phyloP scores from a whole-genome alignment of 1,140 invertebrate species.

The Conus ventricosus region DNA sequence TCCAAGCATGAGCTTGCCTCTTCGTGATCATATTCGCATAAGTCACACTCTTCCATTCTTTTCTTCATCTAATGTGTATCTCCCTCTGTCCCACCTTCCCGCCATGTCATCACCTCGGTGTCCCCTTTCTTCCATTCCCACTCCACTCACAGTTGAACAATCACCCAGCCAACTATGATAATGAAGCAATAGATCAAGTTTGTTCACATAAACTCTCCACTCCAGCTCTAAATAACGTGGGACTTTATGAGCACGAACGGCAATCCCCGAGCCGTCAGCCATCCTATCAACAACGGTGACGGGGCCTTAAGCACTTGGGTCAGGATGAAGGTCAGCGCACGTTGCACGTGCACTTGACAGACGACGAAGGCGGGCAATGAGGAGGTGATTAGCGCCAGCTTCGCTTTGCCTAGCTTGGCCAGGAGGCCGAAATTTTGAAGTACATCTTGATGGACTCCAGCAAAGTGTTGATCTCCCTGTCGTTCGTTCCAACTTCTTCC shows the following conservation, averaged over 20 bases:
- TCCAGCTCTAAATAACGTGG: no score
- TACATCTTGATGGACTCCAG: slow-evolving; percentile 20
- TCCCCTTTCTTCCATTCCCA: no score
- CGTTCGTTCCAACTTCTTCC: background rate
- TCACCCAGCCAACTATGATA: no score
- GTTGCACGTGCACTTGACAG: slow-evolving; percentile 15
- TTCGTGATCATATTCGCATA: no score
- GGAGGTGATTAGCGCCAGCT: slow-evolving; percentile 27
- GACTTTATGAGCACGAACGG: background rate
- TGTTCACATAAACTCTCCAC: background rate
- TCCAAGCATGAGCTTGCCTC: no score
- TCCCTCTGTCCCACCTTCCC: no score
- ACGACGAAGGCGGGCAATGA: slow-evolving; percentile 9
- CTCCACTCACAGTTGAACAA: no score
- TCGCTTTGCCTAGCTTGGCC: slow-evolving; percentile 17
- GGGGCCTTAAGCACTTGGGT: slow-evolving; percentile 6
- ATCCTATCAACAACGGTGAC: background rate
- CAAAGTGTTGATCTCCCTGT: slow-evolving; percentile 21
- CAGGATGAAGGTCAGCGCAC: slow-evolving; percentile 9
- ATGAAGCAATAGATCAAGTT: no score
- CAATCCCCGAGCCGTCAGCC: background rate
- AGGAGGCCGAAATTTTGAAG: slow-evolving; percentile 27
- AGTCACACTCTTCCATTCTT: no score
- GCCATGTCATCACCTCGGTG: no score
- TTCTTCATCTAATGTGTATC: no score